These are phyloP conservation scores for Cirrhinus molitorella DNA, from an alignment of 2,797 vertebrate genomes.

Conservation along the genomic window DNA sequence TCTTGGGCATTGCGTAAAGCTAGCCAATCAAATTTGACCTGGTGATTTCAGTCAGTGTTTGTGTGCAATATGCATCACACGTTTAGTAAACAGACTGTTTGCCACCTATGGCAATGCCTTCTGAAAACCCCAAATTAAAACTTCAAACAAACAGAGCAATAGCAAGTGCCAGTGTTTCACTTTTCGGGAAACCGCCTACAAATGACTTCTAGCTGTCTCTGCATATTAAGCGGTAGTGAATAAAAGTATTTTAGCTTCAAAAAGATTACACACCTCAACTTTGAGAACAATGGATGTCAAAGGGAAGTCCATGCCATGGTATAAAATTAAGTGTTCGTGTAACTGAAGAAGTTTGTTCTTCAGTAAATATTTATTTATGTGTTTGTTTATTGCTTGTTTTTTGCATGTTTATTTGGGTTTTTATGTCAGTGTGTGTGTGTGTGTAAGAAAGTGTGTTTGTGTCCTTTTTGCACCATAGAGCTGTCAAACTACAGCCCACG, in stretches of 20 bases:
- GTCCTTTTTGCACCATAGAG: conserved; percentile 25
- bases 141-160: background rate
- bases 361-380: too few relatives aligned
- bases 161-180: background rate
- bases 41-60: conserved; percentile 1
- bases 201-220: background rate
- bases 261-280: conserved; percentile 2
- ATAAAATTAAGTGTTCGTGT: background rate
- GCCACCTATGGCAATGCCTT: background rate
- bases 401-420: conserved; percentile 7
- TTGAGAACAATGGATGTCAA: background rate
- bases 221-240: background rate
- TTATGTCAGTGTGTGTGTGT: conserved; percentile 20
- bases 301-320: background rate
- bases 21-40: background rate
- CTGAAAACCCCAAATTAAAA: conserved; percentile 7
- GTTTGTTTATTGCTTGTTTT: background rate
- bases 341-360: too few relatives aligned
- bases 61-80: background rate
- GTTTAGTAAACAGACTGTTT: background rate
- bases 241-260: conserved; percentile 5
- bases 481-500: conserved; percentile 45
- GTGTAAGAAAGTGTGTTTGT: background rate
- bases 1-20: background rate
- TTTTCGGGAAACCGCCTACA: background rate